Conservation (phyloP, 1,140 invertebrate species). For the Aethina tumida region DNA sequence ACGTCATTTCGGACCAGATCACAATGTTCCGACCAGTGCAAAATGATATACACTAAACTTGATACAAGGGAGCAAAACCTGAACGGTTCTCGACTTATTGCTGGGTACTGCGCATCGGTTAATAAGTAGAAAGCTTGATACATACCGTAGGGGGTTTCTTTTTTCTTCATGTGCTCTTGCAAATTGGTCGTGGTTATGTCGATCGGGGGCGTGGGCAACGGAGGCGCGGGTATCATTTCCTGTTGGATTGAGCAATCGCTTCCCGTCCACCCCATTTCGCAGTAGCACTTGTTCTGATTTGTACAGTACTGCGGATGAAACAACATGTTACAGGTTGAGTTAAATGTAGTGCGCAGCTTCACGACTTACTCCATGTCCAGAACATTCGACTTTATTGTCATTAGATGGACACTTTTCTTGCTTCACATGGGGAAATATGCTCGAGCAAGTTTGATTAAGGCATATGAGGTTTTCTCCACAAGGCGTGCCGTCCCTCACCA, state of each 20-base stretch:
- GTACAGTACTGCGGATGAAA: constrained; percentile 69
- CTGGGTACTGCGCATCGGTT: not conserved
- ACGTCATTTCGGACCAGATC: constrained; percentile 1
- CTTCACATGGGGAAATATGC: constrained; percentile 70
- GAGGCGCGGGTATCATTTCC: constrained; percentile 49
- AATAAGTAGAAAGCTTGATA: constrained; percentile 16
- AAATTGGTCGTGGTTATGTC: constrained; percentile 37
- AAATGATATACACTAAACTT: too few species aligned
- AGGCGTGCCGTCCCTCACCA: constrained; percentile 83
- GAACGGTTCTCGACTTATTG: not conserved
- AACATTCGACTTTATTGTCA: constrained; percentile 80
- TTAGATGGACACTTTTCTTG: constrained; percentile 82
- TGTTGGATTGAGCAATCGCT: constrained; percentile 75
- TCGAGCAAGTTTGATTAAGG: constrained; percentile 85
- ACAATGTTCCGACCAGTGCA: too few species aligned
- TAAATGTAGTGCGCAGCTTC: not conserved
- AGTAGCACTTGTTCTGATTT: constrained; percentile 86
- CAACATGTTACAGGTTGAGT: not conserved
- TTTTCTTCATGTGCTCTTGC: constrained; percentile 65
- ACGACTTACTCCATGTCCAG: constrained; percentile 82
- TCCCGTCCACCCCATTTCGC: constrained; percentile 79
- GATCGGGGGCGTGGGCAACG: constrained; percentile 38
- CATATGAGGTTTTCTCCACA: constrained; percentile 86
- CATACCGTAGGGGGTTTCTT: constrained; percentile 84
- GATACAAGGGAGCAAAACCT: too few species aligned